These are phyloP conservation scores for Ctenopoma kingsleyae DNA, from an alignment of 2,797 vertebrate genomes.

Conservation along the genomic window DNA sequence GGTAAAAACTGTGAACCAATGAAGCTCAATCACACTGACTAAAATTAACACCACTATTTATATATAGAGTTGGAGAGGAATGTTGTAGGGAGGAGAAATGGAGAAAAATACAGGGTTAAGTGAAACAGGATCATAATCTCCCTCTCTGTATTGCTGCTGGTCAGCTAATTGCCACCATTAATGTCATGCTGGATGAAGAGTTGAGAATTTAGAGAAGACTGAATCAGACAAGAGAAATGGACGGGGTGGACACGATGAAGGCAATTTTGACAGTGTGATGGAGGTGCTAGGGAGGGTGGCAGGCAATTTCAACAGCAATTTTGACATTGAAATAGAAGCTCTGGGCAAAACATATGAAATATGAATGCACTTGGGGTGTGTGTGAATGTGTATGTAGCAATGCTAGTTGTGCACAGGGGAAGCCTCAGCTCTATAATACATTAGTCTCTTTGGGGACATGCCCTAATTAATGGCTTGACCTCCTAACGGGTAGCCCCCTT, in stretches of 20 bases:
- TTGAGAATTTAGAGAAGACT: constrained; percentile 26
- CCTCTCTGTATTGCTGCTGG: constrained; percentile 43
- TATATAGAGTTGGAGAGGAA: constrained; percentile 76
- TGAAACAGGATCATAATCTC: constrained; percentile 63
- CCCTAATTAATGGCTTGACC: constrained; percentile 87
- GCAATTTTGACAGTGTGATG: constrained; percentile 51
- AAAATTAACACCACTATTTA: constrained; percentile 86
- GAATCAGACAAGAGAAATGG: constrained; percentile 35
- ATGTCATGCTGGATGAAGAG: constrained; percentile 55
- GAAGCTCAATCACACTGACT: constrained; percentile 78
- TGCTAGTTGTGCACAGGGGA: constrained; percentile 70
- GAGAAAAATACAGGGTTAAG: constrained; percentile 55
- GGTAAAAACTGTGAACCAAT: constrained; percentile 68
- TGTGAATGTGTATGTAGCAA: constrained; percentile 58
- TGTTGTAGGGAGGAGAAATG: constrained; percentile 9
- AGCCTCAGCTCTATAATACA: constrained; percentile 74
- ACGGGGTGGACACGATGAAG: constrained; percentile 42
- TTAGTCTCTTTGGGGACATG: constrained; percentile 78
- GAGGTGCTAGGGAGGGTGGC: constrained; percentile 43
- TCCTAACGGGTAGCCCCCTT: constrained; percentile 81
- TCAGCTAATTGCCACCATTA: constrained; percentile 80
- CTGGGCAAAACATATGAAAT: constrained; percentile 74
- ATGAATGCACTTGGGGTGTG: constrained; percentile 59
- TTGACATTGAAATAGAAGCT: constrained; percentile 68
- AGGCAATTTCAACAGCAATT: constrained; percentile 66